Percentiles rank a stretch among this genome's conserved stretches.
These are phyloP conservation scores for Agapostemon virescens DNA, from an alignment of 2,888 invertebrate species.

Conservation along the genomic window DNA sequence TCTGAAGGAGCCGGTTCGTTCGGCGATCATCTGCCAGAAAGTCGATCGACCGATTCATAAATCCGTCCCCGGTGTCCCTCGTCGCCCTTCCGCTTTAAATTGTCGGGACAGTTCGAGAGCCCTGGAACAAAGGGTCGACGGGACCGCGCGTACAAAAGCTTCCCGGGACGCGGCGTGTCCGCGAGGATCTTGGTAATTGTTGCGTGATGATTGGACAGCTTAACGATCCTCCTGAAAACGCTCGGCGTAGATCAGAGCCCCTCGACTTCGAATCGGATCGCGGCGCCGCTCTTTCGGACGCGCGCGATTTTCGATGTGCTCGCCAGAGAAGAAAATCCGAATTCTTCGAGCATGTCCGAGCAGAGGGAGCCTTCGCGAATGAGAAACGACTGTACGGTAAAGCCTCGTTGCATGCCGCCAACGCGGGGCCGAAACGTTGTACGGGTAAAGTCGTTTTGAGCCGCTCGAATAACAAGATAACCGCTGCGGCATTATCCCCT, in stretches of 20 bases:
- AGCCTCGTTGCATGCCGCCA: too few relatives aligned
- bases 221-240: conserved; percentile 4
- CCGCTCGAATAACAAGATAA: too few relatives aligned
- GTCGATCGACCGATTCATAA: conserved; percentile 70
- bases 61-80: conserved; percentile 53
- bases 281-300: not conserved
- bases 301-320: not conserved
- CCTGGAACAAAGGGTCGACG: conserved; percentile 34
- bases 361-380: not conserved
- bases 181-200: not conserved
- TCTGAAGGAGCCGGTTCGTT: conserved; percentile 65
- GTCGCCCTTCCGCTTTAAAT: conserved; percentile 35
- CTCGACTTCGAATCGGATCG: not conserved
- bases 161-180: not conserved
- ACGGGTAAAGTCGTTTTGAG: too few relatives aligned
- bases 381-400: not conserved
- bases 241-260: not conserved
- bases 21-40: conserved; percentile 65
- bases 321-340: not conserved
- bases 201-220: conserved; percentile 18
- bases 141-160: conserved; percentile 8
- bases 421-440: too few relatives aligned
- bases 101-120: conserved; percentile 25
- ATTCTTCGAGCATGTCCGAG: not conserved
- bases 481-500: too few relatives aligned